Evolutionary conservation across 2,797 vertebrate species (phyloP).

Genomic region (Clarias platycephalus): DNA sequence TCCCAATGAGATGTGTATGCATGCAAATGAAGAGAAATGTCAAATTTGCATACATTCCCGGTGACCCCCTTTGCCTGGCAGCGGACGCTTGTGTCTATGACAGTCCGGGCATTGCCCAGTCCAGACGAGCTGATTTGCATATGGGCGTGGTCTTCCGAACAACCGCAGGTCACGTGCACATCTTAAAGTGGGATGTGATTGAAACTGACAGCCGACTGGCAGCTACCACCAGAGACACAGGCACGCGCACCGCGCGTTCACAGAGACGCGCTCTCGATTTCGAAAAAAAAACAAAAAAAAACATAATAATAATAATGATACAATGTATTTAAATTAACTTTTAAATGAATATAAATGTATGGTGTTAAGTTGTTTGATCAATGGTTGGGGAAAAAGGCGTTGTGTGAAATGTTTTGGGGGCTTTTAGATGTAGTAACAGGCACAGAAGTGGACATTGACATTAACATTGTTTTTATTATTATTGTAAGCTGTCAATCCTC

Average conservation of each 20-base stretch:
- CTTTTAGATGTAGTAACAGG: background rate
- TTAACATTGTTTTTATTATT: background rate
- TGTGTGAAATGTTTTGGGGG: background rate
- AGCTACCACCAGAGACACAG: constrained; percentile 41
- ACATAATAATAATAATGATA: too few species aligned
- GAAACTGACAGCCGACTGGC: constrained; percentile 81
- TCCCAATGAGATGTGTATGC: constrained; percentile 72
- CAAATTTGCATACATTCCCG: constrained; percentile 96
- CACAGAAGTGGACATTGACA: background rate
- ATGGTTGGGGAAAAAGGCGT: background rate
- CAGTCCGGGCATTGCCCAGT: constrained; percentile 85
- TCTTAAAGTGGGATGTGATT: constrained; percentile 83
- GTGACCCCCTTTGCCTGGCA: constrained; percentile 81
- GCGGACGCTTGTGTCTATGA: constrained; percentile 83
- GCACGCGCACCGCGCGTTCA: constrained; percentile 22
- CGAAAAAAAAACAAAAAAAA: too few species aligned
- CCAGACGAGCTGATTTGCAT: constrained; percentile 86
- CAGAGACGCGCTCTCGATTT: constrained; percentile 77
- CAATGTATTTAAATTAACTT: background rate
- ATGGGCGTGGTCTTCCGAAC: constrained; percentile 74
- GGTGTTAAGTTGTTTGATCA: constrained; percentile 22
- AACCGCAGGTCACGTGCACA: constrained; percentile 78
- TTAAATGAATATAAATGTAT: background rate
- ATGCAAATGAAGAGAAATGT: constrained; percentile 96
- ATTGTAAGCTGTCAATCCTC: background rate